These are phyloP conservation scores for Hybognathus amarus DNA, from an alignment of 2,797 vertebrate genomes.

Conservation along the genomic window DNA sequence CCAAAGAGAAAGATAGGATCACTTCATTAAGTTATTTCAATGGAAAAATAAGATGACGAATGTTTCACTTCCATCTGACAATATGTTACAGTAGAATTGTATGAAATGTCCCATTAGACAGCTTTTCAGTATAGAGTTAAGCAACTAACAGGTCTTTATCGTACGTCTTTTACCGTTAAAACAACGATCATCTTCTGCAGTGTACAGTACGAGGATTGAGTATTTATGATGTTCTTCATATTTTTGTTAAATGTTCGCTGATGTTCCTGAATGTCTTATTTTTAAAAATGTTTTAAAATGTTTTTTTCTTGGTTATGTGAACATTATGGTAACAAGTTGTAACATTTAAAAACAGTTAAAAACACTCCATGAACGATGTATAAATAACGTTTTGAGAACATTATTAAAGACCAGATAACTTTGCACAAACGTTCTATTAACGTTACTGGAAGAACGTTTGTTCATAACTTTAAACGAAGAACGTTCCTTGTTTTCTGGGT, in stretches of 20 bases:
- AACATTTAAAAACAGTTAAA: neutral
- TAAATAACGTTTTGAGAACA: neutral
- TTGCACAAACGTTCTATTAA: neutral
- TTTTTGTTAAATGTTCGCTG: too few relatives aligned
- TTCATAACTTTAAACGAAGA: neutral
- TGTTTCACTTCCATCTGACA: neutral
- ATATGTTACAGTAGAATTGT: neutral
- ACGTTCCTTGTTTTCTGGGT: neutral
- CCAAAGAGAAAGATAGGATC: too few relatives aligned
- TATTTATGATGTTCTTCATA: too few relatives aligned
- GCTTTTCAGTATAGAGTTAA: too few relatives aligned
- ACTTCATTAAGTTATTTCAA: too few relatives aligned
- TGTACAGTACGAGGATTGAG: too few relatives aligned
- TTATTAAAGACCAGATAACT: neutral
- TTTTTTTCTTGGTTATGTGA: too few relatives aligned
- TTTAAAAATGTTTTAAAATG: too few relatives aligned
- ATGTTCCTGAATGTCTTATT: too few relatives aligned
- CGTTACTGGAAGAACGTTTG: neutral
- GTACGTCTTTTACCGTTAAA: too few relatives aligned
- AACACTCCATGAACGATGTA: neutral
- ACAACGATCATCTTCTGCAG: too few relatives aligned
- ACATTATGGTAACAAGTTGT: neutral
- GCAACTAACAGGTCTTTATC: too few relatives aligned
- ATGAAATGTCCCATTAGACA: neutral
- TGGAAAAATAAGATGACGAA: neutral